phyloP scores from a whole-genome alignment of 2,113 vertebrate genomes.

The Urocynchramus pylzowi region DNA sequence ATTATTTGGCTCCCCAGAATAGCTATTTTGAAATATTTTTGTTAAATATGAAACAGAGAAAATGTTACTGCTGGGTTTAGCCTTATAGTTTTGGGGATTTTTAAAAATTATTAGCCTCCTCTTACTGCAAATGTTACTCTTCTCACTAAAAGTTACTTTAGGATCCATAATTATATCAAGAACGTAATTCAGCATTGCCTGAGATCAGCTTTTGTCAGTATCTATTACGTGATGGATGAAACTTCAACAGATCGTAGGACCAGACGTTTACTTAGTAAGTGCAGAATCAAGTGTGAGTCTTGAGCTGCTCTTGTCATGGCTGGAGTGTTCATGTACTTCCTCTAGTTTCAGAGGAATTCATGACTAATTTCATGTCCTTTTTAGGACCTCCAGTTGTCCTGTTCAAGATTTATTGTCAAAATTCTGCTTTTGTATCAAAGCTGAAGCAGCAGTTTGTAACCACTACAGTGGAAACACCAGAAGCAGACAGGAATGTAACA shows the following conservation, averaged over 20 bases:
- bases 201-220: background rate
- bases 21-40: background rate
- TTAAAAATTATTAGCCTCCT: background rate
- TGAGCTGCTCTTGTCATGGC: background rate
- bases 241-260: background rate
- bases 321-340: background rate
- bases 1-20: background rate
- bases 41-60: background rate
- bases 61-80: background rate
- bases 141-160: background rate
- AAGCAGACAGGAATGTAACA: background rate
- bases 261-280: background rate
- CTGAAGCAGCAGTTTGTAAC: background rate
- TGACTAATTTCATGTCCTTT: background rate
- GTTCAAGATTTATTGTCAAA: background rate
- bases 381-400: background rate
- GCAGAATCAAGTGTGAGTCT: background rate
- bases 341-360: background rate
- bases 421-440: background rate
- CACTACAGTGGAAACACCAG: background rate
- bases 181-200: background rate
- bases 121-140: background rate
- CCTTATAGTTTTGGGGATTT: fast-evolving
- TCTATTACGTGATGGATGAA: background rate
- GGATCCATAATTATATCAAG: background rate